These are phyloP conservation scores for Steatornis caripensis DNA, from an alignment of 2,113 vertebrate genomes.

Conservation along the genomic window DNA sequence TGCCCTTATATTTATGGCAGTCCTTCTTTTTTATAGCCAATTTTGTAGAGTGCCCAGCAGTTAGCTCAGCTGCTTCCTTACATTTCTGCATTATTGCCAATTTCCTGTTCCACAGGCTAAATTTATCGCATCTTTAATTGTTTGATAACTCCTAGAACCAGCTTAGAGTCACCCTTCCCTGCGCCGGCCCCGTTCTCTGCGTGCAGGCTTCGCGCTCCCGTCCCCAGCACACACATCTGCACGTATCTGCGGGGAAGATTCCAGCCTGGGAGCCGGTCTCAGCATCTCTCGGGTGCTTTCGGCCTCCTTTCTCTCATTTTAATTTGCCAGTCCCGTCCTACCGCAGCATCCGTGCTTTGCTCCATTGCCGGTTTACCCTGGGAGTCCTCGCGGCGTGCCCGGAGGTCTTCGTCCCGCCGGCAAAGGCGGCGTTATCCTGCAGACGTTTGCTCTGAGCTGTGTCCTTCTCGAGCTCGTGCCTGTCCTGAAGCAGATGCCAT, in stretches of 20 bases:
- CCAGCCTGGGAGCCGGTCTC: not conserved
- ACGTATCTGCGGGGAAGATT: not conserved
- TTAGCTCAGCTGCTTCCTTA: conserved; percentile 54
- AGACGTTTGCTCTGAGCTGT: not conserved
- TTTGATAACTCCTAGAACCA: conserved; percentile 34
- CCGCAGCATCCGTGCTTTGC: not conserved
- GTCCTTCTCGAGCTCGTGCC: not conserved
- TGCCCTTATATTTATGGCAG: conserved; percentile 46
- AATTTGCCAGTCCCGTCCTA: not conserved
- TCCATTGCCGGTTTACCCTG: not conserved
- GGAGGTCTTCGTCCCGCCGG: not conserved
- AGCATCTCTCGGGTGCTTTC: not conserved
- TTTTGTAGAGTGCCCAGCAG: conserved; percentile 62
- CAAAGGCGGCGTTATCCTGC: not conserved
- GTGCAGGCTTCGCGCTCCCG: not conserved
- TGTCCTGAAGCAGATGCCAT: not conserved
- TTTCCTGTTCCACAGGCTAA: conserved; percentile 51
- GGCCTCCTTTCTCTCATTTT: not conserved
- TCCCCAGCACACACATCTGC: fast-evolving
- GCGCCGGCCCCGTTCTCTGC: not conserved
- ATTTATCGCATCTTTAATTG: conserved; percentile 62
- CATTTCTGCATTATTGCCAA: conserved; percentile 41
- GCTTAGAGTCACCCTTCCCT: not conserved
- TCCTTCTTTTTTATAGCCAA: conserved; percentile 56
- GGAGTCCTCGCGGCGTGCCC: fast-evolving